These are phyloP conservation scores for Chouioia cunea DNA, from an alignment of 2,888 invertebrate species.

Conservation along the genomic window DNA sequence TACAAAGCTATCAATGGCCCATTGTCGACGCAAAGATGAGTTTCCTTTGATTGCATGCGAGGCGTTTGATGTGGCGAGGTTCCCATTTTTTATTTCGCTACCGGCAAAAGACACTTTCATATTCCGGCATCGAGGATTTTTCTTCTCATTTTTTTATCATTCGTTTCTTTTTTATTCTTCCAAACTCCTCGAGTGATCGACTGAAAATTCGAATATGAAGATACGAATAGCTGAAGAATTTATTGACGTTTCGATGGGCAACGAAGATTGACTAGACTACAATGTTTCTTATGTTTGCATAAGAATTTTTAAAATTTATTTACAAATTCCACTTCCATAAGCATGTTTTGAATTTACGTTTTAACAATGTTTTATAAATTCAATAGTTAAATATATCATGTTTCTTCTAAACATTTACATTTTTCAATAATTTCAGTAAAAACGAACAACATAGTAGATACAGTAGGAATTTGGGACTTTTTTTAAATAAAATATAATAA, in stretches of 20 bases:
- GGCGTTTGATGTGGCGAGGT: conserved; percentile 38
- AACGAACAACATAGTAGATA: no score
- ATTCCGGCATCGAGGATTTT: conserved; percentile 6
- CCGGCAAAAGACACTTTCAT: conserved; percentile 25
- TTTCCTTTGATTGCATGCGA: conserved; percentile 59
- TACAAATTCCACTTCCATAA: no score
- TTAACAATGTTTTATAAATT: no score
- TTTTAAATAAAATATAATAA: no score
- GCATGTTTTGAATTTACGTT: no score
- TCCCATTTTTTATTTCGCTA: conserved; percentile 7
- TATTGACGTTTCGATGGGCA: no score
- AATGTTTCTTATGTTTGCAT: no score
- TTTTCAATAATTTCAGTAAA: no score
- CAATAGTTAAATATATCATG: no score
- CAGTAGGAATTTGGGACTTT: no score
- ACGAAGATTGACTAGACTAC: no score
- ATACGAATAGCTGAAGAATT: background rate
- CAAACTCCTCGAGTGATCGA: background rate
- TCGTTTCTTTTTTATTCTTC: conserved; percentile 12
- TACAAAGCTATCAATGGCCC: conserved; percentile 57
- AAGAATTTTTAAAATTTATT: conserved; percentile 10
- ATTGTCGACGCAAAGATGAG: conserved; percentile 60
- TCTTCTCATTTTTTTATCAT: background rate
- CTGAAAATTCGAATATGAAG: conserved; percentile 13
- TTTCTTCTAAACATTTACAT: no score